Conservation (phyloP, 2,113 vertebrate species). For the Paradisaea rubra region DNA sequence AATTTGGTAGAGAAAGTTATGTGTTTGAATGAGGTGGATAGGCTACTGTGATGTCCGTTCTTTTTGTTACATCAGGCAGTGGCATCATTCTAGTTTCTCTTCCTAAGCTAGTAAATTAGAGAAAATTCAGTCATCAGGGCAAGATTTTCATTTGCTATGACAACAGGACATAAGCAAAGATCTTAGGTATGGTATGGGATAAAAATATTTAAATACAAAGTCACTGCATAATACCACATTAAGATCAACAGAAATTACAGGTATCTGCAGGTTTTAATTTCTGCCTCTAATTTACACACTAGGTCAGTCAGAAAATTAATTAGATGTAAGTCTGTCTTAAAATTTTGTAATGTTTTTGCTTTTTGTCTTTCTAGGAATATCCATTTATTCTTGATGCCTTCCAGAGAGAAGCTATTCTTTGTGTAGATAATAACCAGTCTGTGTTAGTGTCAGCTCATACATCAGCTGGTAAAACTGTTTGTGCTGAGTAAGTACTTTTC, state of each 20-base stretch:
- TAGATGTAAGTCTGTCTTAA: background rate
- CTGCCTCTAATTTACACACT: background rate
- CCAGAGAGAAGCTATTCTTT: slow-evolving; percentile 93
- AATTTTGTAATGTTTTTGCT: background rate
- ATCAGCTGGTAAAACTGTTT: slow-evolving; percentile 99
- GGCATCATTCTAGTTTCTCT: background rate
- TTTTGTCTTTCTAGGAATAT: slow-evolving; percentile 82
- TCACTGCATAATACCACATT: background rate
- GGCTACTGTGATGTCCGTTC: background rate
- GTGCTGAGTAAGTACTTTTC: slow-evolving; percentile 88
- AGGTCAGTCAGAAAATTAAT: background rate
- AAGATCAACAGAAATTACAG: background rate
- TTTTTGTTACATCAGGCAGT: fast-evolving
- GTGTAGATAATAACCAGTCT: slow-evolving; percentile 97
- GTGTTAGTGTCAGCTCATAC: slow-evolving; percentile 97
- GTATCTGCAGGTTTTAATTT: background rate
- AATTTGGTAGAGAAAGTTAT: background rate
- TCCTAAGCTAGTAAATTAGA: background rate
- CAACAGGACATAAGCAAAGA: background rate
- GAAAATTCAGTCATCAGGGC: background rate
- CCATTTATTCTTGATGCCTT: slow-evolving; percentile 96
- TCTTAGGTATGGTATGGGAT: background rate
- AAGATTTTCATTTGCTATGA: background rate
- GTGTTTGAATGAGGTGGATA: background rate
- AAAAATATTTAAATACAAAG: background rate